Evolutionary conservation across 2,888 invertebrate genomes (phyloP).

Genomic region (Xestoiulus laeticollis): DNA sequence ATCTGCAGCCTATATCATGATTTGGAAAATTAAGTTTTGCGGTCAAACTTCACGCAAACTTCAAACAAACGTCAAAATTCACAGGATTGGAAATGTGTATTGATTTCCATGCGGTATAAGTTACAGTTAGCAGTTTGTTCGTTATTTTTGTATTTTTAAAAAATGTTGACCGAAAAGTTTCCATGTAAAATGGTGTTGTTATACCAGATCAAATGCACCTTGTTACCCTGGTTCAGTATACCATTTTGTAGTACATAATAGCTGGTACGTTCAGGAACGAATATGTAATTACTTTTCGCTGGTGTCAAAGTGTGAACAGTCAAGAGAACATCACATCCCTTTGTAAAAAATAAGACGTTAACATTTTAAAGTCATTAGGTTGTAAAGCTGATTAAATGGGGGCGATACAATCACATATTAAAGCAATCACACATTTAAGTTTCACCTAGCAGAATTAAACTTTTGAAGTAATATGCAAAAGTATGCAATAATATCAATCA

Average conservation of each 20-base stretch:
- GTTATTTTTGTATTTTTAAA: not conserved
- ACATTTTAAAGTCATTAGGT: not conserved
- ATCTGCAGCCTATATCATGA: not conserved
- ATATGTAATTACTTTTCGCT: not conserved
- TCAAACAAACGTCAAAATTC: not conserved
- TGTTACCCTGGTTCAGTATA: not conserved
- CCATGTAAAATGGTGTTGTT: not conserved
- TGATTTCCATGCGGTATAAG: too few relatives aligned
- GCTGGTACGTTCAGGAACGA: not conserved
- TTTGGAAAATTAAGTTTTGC: too few relatives aligned
- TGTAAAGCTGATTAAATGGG: not conserved
- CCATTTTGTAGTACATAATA: not conserved
- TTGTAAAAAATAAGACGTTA: not conserved
- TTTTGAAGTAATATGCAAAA: too few relatives aligned
- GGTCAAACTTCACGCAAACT: too few relatives aligned
- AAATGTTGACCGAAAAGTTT: not conserved
- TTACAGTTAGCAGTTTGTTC: not conserved
- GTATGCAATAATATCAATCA: too few relatives aligned
- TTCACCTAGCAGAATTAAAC: too few relatives aligned
- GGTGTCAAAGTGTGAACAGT: not conserved
- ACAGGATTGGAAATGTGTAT: not conserved
- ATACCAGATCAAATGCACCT: not conserved
- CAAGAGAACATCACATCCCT: not conserved
- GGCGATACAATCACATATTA: not conserved
- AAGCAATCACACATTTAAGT: not conserved